Evolutionary conservation across 2,113 vertebrate genomes (phyloP).

Genomic region (Lanius collurio): DNA sequence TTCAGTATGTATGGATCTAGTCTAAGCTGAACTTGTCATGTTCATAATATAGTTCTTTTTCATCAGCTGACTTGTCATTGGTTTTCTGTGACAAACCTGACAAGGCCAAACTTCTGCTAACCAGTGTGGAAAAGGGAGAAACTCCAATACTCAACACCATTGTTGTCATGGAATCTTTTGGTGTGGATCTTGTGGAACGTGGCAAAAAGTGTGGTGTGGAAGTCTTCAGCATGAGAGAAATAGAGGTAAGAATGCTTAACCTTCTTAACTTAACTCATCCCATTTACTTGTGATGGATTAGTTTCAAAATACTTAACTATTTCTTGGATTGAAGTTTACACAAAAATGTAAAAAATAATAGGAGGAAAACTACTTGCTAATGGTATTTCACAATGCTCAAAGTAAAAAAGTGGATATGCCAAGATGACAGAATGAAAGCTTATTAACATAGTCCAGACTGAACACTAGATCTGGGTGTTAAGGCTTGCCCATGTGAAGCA

Average conservation of each 20-base stretch:
- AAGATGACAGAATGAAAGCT: not conserved
- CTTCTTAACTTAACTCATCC: not conserved
- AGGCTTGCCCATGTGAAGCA: not conserved
- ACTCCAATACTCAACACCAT: conserved; percentile 78
- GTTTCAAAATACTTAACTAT: not conserved
- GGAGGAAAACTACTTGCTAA: not conserved
- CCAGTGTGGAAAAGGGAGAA: conserved; percentile 75
- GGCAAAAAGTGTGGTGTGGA: conserved; percentile 83
- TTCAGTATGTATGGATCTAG: not conserved
- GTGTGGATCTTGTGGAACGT: conserved; percentile 76
- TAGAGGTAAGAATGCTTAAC: conserved; percentile 80
- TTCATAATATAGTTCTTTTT: not conserved
- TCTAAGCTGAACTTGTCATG: not conserved
- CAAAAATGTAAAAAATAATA: not conserved
- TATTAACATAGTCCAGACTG: not conserved
- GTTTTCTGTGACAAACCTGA: conserved; percentile 90
- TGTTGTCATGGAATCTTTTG: conserved; percentile 85
- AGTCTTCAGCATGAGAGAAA: conserved; percentile 80
- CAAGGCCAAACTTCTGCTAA: conserved; percentile 84
- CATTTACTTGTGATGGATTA: not conserved
- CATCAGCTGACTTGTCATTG: conserved; percentile 80
- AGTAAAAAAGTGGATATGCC: not conserved
- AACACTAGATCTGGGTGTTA: not conserved
- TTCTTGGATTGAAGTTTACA: not conserved
- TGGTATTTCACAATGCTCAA: not conserved